A percentile compares a stretch with the other conserved stretches of the same genome.
phyloP scores from a whole-genome alignment of 2,797 vertebrate species.

The Manis crassicaudata region DNA sequence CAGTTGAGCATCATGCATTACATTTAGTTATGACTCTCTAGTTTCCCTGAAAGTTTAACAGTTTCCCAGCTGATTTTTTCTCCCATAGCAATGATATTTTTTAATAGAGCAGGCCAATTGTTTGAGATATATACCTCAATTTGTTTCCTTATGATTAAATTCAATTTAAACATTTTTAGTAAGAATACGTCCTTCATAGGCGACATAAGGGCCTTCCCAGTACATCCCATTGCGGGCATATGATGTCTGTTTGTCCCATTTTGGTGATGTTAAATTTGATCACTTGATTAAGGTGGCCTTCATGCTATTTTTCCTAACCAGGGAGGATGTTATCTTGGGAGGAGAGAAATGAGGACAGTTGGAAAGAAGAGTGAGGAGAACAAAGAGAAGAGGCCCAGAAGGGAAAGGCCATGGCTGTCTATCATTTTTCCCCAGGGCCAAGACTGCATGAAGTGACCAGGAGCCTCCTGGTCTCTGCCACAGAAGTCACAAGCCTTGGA shows the following conservation, averaged over 20 bases:
- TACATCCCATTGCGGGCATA: background rate
- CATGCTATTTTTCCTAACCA: background rate
- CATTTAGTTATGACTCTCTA: background rate
- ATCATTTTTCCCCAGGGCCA: background rate
- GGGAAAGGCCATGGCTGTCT: background rate
- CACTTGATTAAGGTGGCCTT: background rate
- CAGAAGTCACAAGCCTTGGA: background rate
- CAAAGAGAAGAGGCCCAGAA: background rate
- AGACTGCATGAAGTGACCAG: background rate
- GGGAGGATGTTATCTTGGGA: background rate
- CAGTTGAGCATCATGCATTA: background rate
- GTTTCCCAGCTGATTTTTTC: background rate
- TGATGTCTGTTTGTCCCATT: background rate
- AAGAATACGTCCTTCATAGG: background rate
- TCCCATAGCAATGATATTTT: constrained; percentile 1
- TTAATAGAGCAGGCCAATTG: background rate
- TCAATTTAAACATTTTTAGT: background rate
- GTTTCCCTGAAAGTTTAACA: background rate
- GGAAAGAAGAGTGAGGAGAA: background rate
- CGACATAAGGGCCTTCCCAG: background rate
- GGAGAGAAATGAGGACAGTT: background rate
- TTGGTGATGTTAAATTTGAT: background rate
- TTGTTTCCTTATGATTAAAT: background rate
- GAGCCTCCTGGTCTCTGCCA: background rate
- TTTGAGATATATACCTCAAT: background rate